Conservation (phyloP, 1,140 invertebrate species). For the Ceratina australensis region DNA sequence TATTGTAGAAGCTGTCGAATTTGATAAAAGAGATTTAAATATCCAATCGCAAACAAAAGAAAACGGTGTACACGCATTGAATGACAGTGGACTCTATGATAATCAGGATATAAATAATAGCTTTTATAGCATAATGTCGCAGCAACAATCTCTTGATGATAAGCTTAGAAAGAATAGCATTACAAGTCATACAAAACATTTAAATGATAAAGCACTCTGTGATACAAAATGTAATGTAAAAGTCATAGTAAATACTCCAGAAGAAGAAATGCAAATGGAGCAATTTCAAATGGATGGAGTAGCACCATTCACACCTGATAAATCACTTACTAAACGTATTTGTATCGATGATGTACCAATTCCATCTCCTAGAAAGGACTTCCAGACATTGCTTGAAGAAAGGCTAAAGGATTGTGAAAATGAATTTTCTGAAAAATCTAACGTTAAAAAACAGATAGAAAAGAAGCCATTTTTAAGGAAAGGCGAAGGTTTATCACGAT, state of each 20-base stretch:
- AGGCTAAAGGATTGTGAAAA: slow-evolving; percentile 65
- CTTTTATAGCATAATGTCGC: slow-evolving; percentile 7
- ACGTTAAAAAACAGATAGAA: slow-evolving; percentile 21
- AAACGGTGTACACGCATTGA: background rate
- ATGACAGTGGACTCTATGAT: background rate
- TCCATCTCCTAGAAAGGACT: slow-evolving; percentile 75
- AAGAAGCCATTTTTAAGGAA: slow-evolving; percentile 77
- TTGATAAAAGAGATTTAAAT: background rate
- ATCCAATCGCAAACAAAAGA: background rate
- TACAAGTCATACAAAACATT: slow-evolving; percentile 4
- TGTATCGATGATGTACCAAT: slow-evolving; percentile 75
- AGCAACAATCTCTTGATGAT: background rate
- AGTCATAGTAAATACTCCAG: slow-evolving; percentile 26
- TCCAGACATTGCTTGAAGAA: slow-evolving; percentile 75
- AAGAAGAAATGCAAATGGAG: slow-evolving; percentile 6
- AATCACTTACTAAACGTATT: slow-evolving; percentile 15
- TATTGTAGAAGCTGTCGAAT: background rate
- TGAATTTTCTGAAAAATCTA: slow-evolving; percentile 27
- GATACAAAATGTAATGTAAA: slow-evolving; percentile 27
- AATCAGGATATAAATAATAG: slow-evolving; percentile 20
- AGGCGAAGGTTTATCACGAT: slow-evolving; percentile 78
- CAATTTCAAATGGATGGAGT: slow-evolving; percentile 59
- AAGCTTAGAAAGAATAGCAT: slow-evolving; percentile 9
- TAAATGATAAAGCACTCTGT: slow-evolving; percentile 7
- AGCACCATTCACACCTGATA: slow-evolving; percentile 54